These are phyloP conservation scores for Laticauda colubrina DNA, from an alignment of 2,113 vertebrate species.

Conservation along the genomic window DNA sequence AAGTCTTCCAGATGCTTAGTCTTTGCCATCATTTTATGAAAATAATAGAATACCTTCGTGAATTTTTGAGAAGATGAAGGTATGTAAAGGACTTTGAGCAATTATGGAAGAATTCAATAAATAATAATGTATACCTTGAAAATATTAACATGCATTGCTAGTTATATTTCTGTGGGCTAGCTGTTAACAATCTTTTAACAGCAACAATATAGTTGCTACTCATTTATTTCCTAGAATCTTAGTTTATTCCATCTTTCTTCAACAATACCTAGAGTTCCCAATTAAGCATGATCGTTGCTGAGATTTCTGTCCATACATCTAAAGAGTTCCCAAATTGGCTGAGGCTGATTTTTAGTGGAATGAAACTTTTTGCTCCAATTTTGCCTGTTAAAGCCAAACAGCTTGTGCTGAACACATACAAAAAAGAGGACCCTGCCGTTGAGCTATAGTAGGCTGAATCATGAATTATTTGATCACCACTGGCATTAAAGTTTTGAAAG, in stretches of 20 bases:
- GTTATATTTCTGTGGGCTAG: not conserved
- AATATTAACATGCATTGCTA: not conserved
- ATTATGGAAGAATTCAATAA: not conserved
- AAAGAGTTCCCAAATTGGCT: not conserved
- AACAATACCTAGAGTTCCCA: not conserved
- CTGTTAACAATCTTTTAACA: not conserved
- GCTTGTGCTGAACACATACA: not conserved
- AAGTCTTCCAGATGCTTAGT: not conserved
- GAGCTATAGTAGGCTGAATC: not conserved
- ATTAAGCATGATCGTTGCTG: not conserved
- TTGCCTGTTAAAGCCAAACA: not conserved
- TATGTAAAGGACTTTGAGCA: not conserved
- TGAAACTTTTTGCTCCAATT: not conserved
- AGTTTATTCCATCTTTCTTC: not conserved
- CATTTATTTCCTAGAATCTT: not conserved
- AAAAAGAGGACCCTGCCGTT: not conserved
- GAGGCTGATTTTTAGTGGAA: not conserved
- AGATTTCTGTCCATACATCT: not conserved
- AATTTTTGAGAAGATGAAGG: not conserved
- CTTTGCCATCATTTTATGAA: not conserved
- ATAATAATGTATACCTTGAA: not conserved
- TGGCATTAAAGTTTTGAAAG: not conserved
- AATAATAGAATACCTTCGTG: not conserved
- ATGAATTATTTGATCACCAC: not conserved
- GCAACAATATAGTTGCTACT: not conserved